Base-by-base conservation (phyloP, 2,113 vertebrate species). In the Ochotona curzoniae region DNA sequence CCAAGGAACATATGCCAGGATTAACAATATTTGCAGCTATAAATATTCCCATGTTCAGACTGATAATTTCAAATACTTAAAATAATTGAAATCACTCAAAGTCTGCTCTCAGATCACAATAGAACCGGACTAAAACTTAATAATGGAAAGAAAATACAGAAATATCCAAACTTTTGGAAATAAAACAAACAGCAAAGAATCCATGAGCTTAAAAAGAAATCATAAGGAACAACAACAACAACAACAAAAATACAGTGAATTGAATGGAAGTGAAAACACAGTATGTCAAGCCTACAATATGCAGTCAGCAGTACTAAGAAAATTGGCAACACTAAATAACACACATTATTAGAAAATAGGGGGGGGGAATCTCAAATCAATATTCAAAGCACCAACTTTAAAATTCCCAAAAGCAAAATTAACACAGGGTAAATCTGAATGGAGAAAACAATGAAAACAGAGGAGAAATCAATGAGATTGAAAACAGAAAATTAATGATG, bases 401-500 rank as follows among this genome's bases (percentile, higher is more conserved):
- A 85, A 32, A 93, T 47, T 38, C 38, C 44, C 79, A 71, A 87
- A 86, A 92, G 26, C 12, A 93, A 71, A 84, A 67, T 73, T 20
- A 93, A 74, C 10, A 7, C 8, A 51, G 88, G 76, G 38, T 35
- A 88, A 84, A 67, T 44, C 7, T 79, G 73, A 91, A 84, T 4
- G 14, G 67, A 84, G 38, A 18, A 89, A 84, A 93, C 5, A 88
- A 67, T 47, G 60, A 95, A 54, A 13, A 14, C 54, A 57, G 60
- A 76, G 44, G 3, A 91, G 51, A 89, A 81, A 91, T 81, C 51
- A 69, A 84, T 57, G 47, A 87, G 38, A 74, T 20, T 74, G 12
- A 74, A 91, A 93, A 67, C 8, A 78, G 78, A 83, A 87, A 93
- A 88, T 88, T 64, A 95, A 87, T 9, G 66, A 94, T 66, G 57